These are phyloP conservation scores for Lasioglossum vierecki DNA, from an alignment of 2,888 invertebrate species.

Conservation along the genomic window DNA sequence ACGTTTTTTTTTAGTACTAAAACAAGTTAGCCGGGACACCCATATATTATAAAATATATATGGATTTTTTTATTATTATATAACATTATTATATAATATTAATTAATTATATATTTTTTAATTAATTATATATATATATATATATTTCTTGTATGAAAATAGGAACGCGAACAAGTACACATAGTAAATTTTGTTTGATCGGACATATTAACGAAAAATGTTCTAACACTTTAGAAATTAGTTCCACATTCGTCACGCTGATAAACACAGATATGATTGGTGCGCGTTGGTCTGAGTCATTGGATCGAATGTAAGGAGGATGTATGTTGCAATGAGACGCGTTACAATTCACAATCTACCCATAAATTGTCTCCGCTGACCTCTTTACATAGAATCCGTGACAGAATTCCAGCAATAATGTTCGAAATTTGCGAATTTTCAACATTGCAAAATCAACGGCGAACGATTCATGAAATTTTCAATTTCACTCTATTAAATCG, in stretches of 20 bases:
- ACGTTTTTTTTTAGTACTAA: too few species aligned
- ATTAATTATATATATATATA: too few species aligned
- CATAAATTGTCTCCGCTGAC: conserved; percentile 26
- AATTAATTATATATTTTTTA: too few species aligned
- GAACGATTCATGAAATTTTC: neutral
- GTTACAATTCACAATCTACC: conserved; percentile 14
- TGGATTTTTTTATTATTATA: too few species aligned
- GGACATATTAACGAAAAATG: neutral
- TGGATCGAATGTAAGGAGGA: conserved; percentile 33
- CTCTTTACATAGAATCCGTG: neutral
- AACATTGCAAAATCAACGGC: neutral
- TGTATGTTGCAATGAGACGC: conserved; percentile 38
- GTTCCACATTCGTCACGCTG: conserved; percentile 48
- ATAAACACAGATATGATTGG: conserved; percentile 54
- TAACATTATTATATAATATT: too few species aligned
- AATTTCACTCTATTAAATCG: neutral
- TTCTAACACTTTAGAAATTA: conserved; percentile 13
- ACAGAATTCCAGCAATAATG: neutral
- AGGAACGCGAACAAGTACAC: neutral
- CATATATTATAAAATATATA: too few species aligned
- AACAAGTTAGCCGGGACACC: too few species aligned
- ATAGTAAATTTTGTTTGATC: neutral
- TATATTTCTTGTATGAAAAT: neutral
- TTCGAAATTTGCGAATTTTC: neutral
- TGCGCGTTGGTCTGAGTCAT: conserved; percentile 48